Evolutionary conservation across 2,888 invertebrate genomes (phyloP), one percentile per base, ranked within the genome.

Genomic region (Lycaena phlaeas): DNA sequence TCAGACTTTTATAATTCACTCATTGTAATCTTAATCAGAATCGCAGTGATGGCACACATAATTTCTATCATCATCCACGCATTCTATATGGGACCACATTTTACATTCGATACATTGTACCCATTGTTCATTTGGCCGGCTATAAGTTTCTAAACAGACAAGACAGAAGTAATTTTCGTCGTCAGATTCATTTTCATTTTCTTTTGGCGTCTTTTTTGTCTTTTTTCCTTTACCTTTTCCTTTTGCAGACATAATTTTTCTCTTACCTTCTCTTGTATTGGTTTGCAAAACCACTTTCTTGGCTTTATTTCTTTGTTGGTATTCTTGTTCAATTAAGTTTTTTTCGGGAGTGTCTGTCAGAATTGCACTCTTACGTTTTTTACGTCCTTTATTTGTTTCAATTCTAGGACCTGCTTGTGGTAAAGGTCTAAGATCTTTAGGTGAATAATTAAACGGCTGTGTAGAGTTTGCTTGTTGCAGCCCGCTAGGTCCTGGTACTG

Each of bases 291-390:
- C 26, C 36, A 7, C 26, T 45, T 45, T 46, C 41, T 42, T 38
- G 38, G 31, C 40, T 45, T 49, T 49, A 39, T 50, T 46, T 49
- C 44, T 30, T 42, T 45, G 38, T 36, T 43, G 30, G 39, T 50
- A 39, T 41, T 46, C 50, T 46, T 50, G 30, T 44, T 46, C 50
- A 42, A 48, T 50, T 38, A 30, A 38, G 29, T 51, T 22, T 51
- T 40, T 40, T 51, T 51, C 41, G 12, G 44, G 51, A 6, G 45
- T 51, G 38, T 45, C 47, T 18, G 45, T 41, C 40, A 43, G 25
- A 34, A 43, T 48, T 10, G 48, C 48, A 29, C 41, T 38, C 26
- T 46, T 43, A 43, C 43, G 40, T 43, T 43, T 48, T 15, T 45
- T 44, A 45, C 39, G 36, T 15, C 38, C 42, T 45, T 41, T 46